These are phyloP conservation scores for Cotesia vestalis DNA, from an alignment of 1,140 invertebrate genomes.

Conservation along the genomic window DNA sequence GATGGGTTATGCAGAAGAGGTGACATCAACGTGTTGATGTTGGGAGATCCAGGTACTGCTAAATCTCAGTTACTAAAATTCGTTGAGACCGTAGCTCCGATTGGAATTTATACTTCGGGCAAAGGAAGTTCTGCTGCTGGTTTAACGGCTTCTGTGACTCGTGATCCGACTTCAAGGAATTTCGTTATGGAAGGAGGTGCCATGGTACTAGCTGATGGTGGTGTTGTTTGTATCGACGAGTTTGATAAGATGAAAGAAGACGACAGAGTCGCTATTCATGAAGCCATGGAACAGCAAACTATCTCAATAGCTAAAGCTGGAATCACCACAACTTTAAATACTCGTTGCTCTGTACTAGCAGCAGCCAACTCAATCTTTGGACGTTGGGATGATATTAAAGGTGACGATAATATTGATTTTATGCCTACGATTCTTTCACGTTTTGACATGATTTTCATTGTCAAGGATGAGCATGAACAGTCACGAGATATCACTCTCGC, in stretches of 20 bases:
- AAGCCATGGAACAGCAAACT: conserved; percentile 99
- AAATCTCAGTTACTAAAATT: conserved; percentile 99
- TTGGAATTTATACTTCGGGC: conserved; percentile 97
- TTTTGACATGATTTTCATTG: conserved; percentile 99
- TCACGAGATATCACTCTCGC: conserved; percentile 90
- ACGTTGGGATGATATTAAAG: conserved; percentile 98
- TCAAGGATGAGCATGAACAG: conserved; percentile 97
- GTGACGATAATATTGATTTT: conserved; percentile 99
- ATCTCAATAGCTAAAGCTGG: conserved; percentile 99
- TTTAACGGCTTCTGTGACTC: conserved; percentile 95
- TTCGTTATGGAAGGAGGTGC: conserved; percentile 99
- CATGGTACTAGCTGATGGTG: conserved; percentile 99
- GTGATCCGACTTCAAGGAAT: conserved; percentile 91
- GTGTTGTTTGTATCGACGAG: conserved; percentile 99
- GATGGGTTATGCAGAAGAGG: conserved; percentile 95
- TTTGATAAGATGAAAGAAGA: conserved; percentile 99
- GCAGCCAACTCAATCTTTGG: conserved; percentile 99
- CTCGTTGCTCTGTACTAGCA: conserved; percentile 96
- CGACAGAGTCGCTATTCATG: conserved; percentile 98
- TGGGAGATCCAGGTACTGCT: conserved; percentile 99
- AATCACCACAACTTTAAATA: conserved; percentile 98
- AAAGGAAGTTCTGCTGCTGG: conserved; percentile 99
- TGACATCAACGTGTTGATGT: conserved; percentile 94
- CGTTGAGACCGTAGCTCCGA: conserved; percentile 94
- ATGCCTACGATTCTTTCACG: conserved; percentile 99